phyloP scores from a whole-genome alignment of 30 jellyfish, hydroid and myxozoan species.

The Morbakka virulenta region DNA sequence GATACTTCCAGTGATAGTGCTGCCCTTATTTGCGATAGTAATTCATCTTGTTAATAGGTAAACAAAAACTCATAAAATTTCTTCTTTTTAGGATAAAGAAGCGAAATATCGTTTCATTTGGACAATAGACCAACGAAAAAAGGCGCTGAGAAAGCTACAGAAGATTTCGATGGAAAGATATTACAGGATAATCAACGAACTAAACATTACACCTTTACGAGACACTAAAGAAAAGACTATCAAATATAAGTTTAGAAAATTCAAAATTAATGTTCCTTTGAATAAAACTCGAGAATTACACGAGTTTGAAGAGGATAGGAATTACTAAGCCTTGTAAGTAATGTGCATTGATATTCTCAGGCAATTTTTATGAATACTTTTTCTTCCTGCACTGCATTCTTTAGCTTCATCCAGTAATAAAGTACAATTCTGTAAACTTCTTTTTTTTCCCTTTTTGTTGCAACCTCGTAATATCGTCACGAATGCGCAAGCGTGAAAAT shows the following conservation, averaged over 20 bases:
- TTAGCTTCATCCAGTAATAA: too few relatives aligned
- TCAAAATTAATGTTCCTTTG: slow-evolving; percentile 87
- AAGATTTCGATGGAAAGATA: slow-evolving; percentile 51
- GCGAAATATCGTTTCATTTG: slow-evolving; percentile 78
- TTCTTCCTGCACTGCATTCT: too few relatives aligned
- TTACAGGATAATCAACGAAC: slow-evolving; percentile 55
- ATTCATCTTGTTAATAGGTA: too few relatives aligned
- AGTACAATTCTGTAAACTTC: too few relatives aligned
- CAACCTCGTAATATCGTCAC: too few relatives aligned
- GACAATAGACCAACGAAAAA: slow-evolving; percentile 87
- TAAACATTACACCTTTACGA: slow-evolving; percentile 69
- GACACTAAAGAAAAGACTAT: slow-evolving; percentile 73
- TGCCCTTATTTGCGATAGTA: too few relatives aligned
- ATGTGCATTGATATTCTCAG: too few relatives aligned
- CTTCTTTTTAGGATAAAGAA: slow-evolving; percentile 52
- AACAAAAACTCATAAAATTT: too few relatives aligned
- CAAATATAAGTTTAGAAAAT: slow-evolving; percentile 80
- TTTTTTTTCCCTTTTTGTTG: too few relatives aligned
- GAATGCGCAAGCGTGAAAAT: too few relatives aligned
- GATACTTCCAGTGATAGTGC: too few relatives aligned
- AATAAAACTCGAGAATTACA: slow-evolving; percentile 82
- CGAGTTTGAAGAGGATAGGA: slow-evolving; percentile 91
- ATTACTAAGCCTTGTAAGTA: slow-evolving; percentile 38
- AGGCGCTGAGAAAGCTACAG: slow-evolving; percentile 54
- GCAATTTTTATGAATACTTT: too few relatives aligned